Conservation (phyloP, 2,888 invertebrate genomes). For the Mesorhabditis sp. region DNA sequence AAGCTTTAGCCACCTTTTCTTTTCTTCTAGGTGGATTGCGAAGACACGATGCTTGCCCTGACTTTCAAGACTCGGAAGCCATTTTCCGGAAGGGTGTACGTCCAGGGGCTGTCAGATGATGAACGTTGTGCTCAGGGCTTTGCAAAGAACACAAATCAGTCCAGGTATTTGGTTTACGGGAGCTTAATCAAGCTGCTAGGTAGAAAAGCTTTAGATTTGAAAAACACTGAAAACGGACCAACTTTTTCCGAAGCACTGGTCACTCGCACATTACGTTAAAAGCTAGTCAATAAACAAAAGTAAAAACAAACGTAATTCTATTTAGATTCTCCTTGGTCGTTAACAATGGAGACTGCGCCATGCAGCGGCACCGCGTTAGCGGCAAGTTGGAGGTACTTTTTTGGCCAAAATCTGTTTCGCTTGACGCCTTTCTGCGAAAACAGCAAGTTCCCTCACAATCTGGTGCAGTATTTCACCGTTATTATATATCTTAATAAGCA, state of each 20-base stretch:
- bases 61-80: constrained; percentile 54
- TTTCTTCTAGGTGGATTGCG: constrained; percentile 34
- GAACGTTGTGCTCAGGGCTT: constrained; percentile 46
- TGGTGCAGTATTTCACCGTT: no score
- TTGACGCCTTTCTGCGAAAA: no score
- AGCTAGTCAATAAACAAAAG: background rate
- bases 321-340: constrained; percentile 31
- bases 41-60: constrained; percentile 47
- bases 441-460: no score
- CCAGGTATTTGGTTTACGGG: constrained; percentile 21
- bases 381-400: constrained; percentile 42
- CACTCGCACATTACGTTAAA: background rate
- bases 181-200: no score
- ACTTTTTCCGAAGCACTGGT: background rate
- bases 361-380: constrained; percentile 47
- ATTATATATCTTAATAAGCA: no score
- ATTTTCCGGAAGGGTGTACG: constrained; percentile 52
- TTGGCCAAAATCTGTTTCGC: no score
- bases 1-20: background rate
- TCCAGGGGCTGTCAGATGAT: constrained; percentile 52
- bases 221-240: no score
- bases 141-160: constrained; percentile 48
- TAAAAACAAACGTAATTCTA: background rate
- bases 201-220: no score
- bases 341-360: constrained; percentile 53